phyloP scores from a whole-genome alignment of 2,888 invertebrate genomes.

The Glyphotaelius pellucidus region DNA sequence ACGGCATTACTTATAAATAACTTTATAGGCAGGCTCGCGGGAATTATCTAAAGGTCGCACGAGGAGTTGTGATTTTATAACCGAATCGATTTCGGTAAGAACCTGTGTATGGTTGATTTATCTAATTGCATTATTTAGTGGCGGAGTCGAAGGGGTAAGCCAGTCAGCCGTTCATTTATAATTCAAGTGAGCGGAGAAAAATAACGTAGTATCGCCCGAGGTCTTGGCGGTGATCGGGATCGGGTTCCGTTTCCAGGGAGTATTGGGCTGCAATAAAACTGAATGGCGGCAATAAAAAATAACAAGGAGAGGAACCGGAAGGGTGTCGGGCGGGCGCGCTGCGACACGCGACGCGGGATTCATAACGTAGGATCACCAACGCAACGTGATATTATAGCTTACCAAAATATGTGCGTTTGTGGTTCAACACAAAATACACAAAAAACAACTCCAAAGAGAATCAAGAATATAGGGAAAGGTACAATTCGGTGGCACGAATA shows the following conservation, averaged over 20 bases:
- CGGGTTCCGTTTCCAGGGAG: conserved; percentile 7
- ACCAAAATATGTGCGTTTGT: neutral
- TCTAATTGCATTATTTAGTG: neutral
- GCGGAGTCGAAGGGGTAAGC: neutral
- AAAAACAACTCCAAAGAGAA: neutral
- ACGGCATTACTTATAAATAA: neutral
- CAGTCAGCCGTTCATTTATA: neutral
- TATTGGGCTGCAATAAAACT: conserved; percentile 19
- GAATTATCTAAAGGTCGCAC: neutral
- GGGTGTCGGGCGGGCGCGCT: neutral
- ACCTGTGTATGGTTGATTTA: neutral
- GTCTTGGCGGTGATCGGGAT: neutral
- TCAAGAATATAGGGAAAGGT: neutral
- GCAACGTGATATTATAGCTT: neutral
- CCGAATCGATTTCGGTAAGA: too few species aligned
- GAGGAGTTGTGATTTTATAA: neutral
- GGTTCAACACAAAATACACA: neutral
- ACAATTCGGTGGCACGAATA: neutral
- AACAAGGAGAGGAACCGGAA: conserved; percentile 23
- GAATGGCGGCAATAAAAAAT: conserved; percentile 38
- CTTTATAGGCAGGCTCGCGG: neutral
- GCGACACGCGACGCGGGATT: neutral
- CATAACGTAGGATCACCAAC: neutral
- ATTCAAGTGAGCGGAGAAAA: neutral
- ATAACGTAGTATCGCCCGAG: neutral